Percentiles rank a stretch among this genome's conserved stretches.
These are phyloP conservation scores for Glossosoma conforme DNA, from an alignment of 1,140 invertebrate species.

Conservation along the genomic window DNA sequence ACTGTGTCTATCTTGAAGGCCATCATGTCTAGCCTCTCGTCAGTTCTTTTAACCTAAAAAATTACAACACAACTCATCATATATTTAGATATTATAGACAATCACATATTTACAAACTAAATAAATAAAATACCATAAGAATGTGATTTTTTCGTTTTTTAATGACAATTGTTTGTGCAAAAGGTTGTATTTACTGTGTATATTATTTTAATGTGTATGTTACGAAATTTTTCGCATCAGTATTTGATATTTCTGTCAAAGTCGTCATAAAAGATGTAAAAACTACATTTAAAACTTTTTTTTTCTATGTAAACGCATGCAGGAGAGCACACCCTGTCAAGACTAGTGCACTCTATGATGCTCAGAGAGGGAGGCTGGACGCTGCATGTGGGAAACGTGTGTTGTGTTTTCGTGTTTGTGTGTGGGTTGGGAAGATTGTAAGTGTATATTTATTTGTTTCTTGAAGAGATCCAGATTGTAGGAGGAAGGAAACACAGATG, in stretches of 20 bases:
- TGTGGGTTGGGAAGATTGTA: too few relatives aligned
- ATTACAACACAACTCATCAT: constrained; percentile 1
- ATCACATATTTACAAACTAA: not conserved
- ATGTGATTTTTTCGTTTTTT: not conserved
- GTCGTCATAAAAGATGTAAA: too few relatives aligned
- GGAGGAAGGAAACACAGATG: too few relatives aligned
- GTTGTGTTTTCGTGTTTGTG: too few relatives aligned
- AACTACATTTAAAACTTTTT: not conserved
- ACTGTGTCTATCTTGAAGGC: constrained; percentile 48
- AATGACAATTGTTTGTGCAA: not conserved
- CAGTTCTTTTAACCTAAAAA: constrained; percentile 31
- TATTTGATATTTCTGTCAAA: not conserved
- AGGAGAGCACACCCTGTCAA: too few relatives aligned
- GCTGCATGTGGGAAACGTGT: too few relatives aligned
- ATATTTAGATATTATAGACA: not conserved
- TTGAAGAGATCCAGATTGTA: too few relatives aligned
- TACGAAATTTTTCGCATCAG: not conserved
- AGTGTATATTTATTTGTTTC: too few relatives aligned
- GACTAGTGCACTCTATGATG: too few relatives aligned
- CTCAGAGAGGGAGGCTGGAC: too few relatives aligned
- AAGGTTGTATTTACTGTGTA: not conserved
- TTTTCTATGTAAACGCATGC: too few relatives aligned
- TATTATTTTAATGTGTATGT: not conserved
- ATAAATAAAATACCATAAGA: not conserved
- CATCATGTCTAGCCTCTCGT: constrained; percentile 47